Conservation (phyloP, 2,797 vertebrate species). For the Enteromius paludinosus region DNA sequence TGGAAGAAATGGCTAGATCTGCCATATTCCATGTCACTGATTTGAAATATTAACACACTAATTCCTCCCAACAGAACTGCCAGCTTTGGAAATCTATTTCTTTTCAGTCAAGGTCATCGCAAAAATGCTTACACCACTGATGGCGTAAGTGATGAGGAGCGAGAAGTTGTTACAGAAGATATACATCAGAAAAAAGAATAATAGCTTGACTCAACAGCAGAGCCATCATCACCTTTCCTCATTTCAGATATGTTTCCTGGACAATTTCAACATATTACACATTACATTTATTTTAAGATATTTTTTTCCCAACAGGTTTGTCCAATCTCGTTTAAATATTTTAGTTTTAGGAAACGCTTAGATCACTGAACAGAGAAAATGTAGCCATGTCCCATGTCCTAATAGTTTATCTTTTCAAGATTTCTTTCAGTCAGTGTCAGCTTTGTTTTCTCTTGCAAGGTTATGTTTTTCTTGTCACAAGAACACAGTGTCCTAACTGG, state of each 20-base stretch:
- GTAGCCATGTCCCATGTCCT: neutral
- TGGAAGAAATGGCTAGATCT: constrained; percentile 19
- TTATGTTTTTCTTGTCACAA: constrained; percentile 2
- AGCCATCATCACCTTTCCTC: neutral
- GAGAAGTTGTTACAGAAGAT: constrained; percentile 2
- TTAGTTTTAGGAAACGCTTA: neutral
- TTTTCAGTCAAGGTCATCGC: neutral
- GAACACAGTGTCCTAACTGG: constrained; percentile 1
- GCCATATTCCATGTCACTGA: constrained; percentile 58
- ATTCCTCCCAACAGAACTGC: constrained; percentile 31
- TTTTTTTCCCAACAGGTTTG: neutral
- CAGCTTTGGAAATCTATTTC: constrained; percentile 4
- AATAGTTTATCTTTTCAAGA: neutral
- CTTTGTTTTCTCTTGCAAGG: neutral
- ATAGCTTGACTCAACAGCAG: neutral
- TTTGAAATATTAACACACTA: constrained; percentile 65
- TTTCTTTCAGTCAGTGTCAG: neutral
- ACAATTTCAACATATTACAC: neutral
- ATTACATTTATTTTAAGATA: neutral
- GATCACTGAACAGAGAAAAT: neutral
- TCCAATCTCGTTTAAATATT: neutral
- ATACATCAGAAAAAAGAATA: neutral
- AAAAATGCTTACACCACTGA: neutral
- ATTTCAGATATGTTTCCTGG: neutral
- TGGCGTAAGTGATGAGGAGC: no score